Evolutionary conservation across 2,888 invertebrate genomes (phyloP).

Genomic region (Himalopsyche kuldschensis): DNA sequence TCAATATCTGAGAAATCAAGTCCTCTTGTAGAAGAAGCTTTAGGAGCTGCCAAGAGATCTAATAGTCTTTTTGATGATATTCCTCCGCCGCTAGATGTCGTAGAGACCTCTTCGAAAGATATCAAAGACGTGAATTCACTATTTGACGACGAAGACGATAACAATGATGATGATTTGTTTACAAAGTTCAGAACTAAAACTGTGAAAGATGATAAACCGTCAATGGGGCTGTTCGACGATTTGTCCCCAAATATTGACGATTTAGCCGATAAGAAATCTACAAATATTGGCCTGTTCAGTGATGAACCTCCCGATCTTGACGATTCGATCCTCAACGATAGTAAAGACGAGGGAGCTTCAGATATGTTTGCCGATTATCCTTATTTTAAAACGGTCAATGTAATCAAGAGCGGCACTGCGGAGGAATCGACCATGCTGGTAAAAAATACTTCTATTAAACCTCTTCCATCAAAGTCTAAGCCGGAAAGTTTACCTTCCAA

Average conservation of each 20-base stretch:
- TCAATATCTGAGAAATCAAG: background rate
- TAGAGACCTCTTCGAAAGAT: background rate
- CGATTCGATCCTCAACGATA: background rate
- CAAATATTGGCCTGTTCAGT: slow-evolving; percentile 32
- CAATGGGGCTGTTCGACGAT: slow-evolving; percentile 17
- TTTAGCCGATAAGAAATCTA: background rate
- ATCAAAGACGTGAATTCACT: slow-evolving; percentile 35
- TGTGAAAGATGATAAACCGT: background rate
- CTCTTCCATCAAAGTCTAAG: background rate
- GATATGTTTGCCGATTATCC: slow-evolving; percentile 30
- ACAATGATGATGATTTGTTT: slow-evolving; percentile 51
- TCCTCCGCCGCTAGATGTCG: slow-evolving; percentile 25
- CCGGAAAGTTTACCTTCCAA: slow-evolving; percentile 6
- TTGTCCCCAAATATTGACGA: background rate
- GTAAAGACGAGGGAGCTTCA: slow-evolving; percentile 12
- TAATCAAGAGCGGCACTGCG: slow-evolving; percentile 25
- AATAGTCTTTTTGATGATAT: slow-evolving; percentile 23
- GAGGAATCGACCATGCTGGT: background rate
- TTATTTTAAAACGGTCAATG: slow-evolving; percentile 41
- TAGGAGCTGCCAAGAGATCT: background rate
- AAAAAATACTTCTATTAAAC: background rate
- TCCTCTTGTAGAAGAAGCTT: background rate
- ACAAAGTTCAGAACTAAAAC: slow-evolving; percentile 32
- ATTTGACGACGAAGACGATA: slow-evolving; percentile 52
- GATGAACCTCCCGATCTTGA: slow-evolving; percentile 39